Evolutionary conservation across 92 coral and sea anemone species (phyloP).

Genomic region (Porites rus): DNA sequence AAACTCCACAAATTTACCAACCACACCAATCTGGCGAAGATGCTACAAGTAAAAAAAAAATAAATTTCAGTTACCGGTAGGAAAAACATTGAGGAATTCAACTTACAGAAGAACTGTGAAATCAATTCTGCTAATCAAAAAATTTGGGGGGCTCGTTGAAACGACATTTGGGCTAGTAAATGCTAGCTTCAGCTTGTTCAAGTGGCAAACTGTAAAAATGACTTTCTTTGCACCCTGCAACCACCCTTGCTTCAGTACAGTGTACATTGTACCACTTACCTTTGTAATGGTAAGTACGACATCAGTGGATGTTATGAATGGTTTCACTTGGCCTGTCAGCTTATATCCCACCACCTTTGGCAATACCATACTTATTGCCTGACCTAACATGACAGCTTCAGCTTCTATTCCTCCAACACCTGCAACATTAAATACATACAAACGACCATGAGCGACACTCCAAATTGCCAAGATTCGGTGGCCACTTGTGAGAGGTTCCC

Average conservation of each 20-base stretch:
- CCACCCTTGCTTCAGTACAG: too few relatives aligned
- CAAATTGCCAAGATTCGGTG: too few relatives aligned
- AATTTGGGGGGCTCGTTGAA: too few relatives aligned
- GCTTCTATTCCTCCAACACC: constrained; percentile 99
- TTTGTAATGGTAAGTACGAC: constrained; percentile 96
- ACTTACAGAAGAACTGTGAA: neutral
- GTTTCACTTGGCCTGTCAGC: constrained; percentile 81
- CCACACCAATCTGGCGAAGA: constrained; percentile 94
- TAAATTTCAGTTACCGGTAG: too few relatives aligned
- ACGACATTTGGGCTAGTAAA: too few relatives aligned
- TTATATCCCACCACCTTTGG: constrained; percentile 98
- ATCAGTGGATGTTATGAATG: constrained; percentile 92
- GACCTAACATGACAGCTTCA: constrained; percentile 99
- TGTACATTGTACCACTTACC: constrained; percentile 38
- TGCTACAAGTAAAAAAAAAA: constrained; percentile 54
- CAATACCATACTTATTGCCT: constrained; percentile 96
- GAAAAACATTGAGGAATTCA: neutral
- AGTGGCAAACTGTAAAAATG: too few relatives aligned
- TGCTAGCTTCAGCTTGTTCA: too few relatives aligned
- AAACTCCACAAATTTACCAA: constrained; percentile 99
- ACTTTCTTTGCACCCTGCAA: too few relatives aligned
- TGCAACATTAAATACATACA: neutral
- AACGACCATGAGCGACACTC: too few relatives aligned
- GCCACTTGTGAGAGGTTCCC: too few relatives aligned
- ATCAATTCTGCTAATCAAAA: too few relatives aligned